Base-by-base conservation (phyloP, 2,797 vertebrate genomes). In the Octomys mimax region DNA sequence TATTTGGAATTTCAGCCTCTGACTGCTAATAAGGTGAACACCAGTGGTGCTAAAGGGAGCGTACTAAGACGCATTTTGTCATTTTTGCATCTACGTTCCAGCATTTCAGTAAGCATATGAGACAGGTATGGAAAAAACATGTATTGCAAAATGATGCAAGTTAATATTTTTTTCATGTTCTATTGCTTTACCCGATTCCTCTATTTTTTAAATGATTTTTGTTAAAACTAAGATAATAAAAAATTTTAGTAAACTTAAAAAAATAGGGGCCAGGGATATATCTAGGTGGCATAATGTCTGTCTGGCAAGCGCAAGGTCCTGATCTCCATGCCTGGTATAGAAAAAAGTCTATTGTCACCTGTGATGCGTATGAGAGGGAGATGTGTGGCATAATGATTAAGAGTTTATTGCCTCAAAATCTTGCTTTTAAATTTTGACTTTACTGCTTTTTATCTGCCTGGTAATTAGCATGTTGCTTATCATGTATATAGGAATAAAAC, bases 201-300 rank as follows among this genome's bases (percentile, higher is more conserved):
- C 33, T 10, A 36, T 89, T 77, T 88, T 94, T 78, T 36, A 86
- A 86, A 39, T 92, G 33, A 77, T 6, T 28, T 88, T 22, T 84
- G 62, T 84, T 73, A 73, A 92, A 88, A 52, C 6, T 39, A 61
- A 81, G 3, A 52, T 31, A 64, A 88, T 21, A 64, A 88, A 66
- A 42, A n/a, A 2, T 39, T 64, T 64, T 79, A 85, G 19, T 28
- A 39, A 68, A 61, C 61, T 71, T 62, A 62, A 21, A 75, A 82
- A 83, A n/a, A 66, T 31, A 49, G 46, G 46, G 10, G 46, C 46
- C 46, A 49, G 46, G 46, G 10, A 49, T 6, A 49, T 49, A 49
- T 49, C 46, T 49, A 49, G 46, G 10, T 10, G 6, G 10, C 10
- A 49, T 10, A 49, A 4, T 49, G 3, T 49, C 46, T 49, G 5